Conservation (phyloP, 2,888 invertebrate species). For the Molanna angustata region DNA sequence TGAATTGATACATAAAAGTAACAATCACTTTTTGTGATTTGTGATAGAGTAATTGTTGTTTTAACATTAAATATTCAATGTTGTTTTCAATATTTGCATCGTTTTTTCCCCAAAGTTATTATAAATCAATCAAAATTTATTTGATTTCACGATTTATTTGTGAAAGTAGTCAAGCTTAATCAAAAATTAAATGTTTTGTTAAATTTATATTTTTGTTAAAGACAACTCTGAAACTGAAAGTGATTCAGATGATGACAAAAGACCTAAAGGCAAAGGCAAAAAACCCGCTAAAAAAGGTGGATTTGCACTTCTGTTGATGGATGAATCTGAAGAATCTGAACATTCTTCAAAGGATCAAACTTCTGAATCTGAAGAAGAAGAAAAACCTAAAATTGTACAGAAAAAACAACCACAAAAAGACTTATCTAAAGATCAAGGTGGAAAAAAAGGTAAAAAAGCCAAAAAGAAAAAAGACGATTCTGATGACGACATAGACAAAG, state of each 20-base stretch:
- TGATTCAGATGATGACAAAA: slow-evolving; percentile 45
- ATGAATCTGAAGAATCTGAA: slow-evolving; percentile 56
- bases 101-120: too few species aligned
- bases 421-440: slow-evolving; percentile 44
- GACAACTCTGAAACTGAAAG: slow-evolving; percentile 45
- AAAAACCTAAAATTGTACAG: slow-evolving; percentile 47
- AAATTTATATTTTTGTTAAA: not conserved
- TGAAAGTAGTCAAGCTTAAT: too few species aligned
- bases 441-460: slow-evolving; percentile 71
- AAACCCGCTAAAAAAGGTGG: slow-evolving; percentile 53
- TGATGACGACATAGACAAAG: slow-evolving; percentile 80
- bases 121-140: too few species aligned
- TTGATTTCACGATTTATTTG: too few species aligned
- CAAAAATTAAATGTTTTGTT: too few species aligned
- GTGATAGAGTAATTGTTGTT: too few species aligned
- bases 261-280: slow-evolving; percentile 45
- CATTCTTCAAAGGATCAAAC: slow-evolving; percentile 34
- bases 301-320: slow-evolving; percentile 67
- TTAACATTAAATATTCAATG: too few species aligned
- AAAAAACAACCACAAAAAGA: slow-evolving; percentile 43
- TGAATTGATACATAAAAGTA: too few species aligned
- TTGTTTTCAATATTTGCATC: too few species aligned
- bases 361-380: slow-evolving; percentile 42
- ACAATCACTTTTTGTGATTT: too few species aligned
- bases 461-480: slow-evolving; percentile 74